Conservation (phyloP, 2,888 invertebrate species). For the Ctena decussata region DNA sequence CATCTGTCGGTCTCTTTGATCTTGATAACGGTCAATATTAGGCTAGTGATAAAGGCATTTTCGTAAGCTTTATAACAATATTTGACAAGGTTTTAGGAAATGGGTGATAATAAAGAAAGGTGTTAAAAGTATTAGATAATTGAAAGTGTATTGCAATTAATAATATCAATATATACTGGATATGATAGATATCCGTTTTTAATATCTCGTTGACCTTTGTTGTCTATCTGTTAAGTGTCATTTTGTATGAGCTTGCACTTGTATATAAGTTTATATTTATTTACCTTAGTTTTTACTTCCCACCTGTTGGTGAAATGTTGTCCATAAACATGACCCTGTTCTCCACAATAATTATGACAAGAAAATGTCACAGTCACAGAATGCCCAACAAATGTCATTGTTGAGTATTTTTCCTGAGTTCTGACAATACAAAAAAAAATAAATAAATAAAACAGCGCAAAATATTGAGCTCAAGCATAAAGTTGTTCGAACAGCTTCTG, state of each 20-base stretch:
- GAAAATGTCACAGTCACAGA: too few relatives aligned
- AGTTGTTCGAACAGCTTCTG: too few relatives aligned
- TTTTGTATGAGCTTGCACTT: not conserved
- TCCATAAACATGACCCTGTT: too few relatives aligned
- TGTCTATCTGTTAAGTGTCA: not conserved
- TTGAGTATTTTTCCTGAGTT: too few relatives aligned
- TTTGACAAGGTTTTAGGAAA: not conserved
- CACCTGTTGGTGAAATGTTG: not conserved
- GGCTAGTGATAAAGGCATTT: slow-evolving; percentile 33
- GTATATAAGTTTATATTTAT: not conserved
- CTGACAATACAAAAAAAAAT: too few relatives aligned
- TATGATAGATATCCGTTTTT: not conserved
- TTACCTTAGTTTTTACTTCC: not conserved
- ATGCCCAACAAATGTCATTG: too few relatives aligned
- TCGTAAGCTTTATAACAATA: slow-evolving; percentile 10
- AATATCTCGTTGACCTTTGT: not conserved
- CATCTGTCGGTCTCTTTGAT: slow-evolving; percentile 44
- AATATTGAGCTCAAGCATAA: too few relatives aligned
- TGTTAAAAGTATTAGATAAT: slow-evolving; percentile 10
- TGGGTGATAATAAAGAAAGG: slow-evolving; percentile 7
- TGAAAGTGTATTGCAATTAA: slow-evolving; percentile 1
- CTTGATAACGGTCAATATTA: slow-evolving; percentile 43
- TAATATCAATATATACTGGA: not conserved
- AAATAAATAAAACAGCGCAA: too few relatives aligned
- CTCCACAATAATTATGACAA: too few relatives aligned